Conservation (phyloP, 2,888 invertebrate species). For the Epistrophella euchroma region DNA sequence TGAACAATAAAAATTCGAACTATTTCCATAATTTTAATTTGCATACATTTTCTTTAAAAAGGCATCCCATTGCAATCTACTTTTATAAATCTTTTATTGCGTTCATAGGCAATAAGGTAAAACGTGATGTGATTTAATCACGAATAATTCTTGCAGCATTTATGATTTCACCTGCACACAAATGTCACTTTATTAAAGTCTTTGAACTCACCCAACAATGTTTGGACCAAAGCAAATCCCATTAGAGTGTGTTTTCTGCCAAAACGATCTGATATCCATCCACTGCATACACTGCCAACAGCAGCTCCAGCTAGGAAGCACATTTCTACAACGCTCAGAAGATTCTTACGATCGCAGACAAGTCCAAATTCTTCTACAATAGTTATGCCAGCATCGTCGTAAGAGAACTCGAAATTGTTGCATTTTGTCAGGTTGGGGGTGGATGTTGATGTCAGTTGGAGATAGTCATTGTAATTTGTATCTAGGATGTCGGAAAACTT, state of each 20-base stretch:
- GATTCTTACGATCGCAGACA: conserved; percentile 85
- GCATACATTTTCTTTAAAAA: conserved; percentile 43
- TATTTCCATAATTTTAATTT: conserved; percentile 45
- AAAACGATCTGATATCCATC: conserved; percentile 87
- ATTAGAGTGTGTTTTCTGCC: conserved; percentile 87
- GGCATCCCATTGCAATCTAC: conserved; percentile 27
- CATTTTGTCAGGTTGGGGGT: conserved; percentile 80
- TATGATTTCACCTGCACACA: not conserved
- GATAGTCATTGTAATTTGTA: conserved; percentile 53
- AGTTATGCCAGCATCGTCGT: conserved; percentile 83
- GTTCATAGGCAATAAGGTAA: not conserved
- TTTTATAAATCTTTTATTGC: conserved; percentile 5
- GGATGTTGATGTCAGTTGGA: conserved; percentile 38
- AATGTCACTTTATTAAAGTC: not conserved
- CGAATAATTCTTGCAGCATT: conserved; percentile 25
- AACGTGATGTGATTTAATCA: conserved; percentile 31
- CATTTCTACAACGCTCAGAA: conserved; percentile 87
- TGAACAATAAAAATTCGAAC: conserved; percentile 33
- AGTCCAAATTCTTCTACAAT: conserved; percentile 86
- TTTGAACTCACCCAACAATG: conserved; percentile 84
- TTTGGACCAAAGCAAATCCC: conserved; percentile 85
- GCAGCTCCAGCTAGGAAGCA: conserved; percentile 88
- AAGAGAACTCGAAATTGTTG: conserved; percentile 82
- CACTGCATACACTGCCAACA: conserved; percentile 87
- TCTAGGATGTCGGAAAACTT: conserved; percentile 47